Evolutionary conservation across 2,888 invertebrate species (phyloP).

Genomic region (Apodemia zela): DNA sequence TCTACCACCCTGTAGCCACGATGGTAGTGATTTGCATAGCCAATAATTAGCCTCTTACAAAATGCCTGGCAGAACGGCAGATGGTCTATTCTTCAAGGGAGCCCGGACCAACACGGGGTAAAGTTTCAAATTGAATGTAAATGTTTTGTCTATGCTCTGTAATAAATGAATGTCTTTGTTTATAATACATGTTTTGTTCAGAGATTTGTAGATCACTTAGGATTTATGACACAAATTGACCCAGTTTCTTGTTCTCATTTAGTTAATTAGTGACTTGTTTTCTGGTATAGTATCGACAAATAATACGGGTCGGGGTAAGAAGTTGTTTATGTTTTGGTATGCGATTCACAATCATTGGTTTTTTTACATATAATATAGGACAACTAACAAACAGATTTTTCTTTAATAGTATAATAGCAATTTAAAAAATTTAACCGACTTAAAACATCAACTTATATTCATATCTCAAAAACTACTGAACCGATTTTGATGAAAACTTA

Average conservation of each 20-base stretch:
- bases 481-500: no score
- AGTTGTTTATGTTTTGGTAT: conserved; percentile 5
- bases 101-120: no score
- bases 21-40: no score
- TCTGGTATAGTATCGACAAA: not conserved
- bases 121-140: no score
- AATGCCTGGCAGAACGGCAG: no score
- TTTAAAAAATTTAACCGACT: no score
- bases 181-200: not conserved
- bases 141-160: not conserved
- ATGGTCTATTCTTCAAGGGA: no score
- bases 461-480: no score
- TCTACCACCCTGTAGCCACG: no score
- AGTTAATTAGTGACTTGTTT: conserved; percentile 5
- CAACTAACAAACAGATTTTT: not conserved
- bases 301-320: conserved; percentile 4
- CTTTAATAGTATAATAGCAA: no score
- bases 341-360: not conserved
- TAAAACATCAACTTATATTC: no score
- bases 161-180: not conserved
- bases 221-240: conserved; percentile 11
- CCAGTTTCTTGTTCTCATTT: conserved; percentile 12
- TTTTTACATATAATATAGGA: not conserved
- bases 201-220: conserved; percentile 11
- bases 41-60: no score